Conservation (phyloP, 2,113 vertebrate species). For the Micromys minutus region DNA sequence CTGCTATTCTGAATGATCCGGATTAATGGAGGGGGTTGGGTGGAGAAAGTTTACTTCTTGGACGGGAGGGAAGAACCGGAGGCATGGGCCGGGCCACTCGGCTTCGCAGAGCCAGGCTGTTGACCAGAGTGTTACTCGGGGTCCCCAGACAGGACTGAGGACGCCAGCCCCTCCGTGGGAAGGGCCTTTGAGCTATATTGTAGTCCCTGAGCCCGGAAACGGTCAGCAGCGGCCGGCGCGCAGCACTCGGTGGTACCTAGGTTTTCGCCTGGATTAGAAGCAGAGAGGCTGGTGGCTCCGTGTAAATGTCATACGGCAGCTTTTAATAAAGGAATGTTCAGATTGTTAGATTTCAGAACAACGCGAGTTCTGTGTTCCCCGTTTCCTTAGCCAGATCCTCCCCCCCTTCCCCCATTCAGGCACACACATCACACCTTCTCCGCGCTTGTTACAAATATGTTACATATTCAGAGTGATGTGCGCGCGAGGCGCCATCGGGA, state of each 20-base stretch:
- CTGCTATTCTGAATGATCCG: slow-evolving; percentile 61
- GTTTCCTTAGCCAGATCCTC: neutral
- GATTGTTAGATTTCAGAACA: slow-evolving; percentile 82
- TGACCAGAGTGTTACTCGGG: neutral
- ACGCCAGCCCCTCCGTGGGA: neutral
- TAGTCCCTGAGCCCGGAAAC: neutral
- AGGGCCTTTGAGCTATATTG: neutral
- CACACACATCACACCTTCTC: slow-evolving; percentile 18
- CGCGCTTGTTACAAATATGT: slow-evolving; percentile 15
- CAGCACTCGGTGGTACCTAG: slow-evolving; percentile 70
- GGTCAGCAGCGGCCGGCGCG: neutral
- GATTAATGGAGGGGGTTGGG: neutral
- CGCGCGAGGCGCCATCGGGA: slow-evolving; percentile 5
- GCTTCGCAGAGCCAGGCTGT: neutral
- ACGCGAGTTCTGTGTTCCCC: slow-evolving; percentile 56
- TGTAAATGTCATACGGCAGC: slow-evolving; percentile 87
- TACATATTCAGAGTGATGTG: slow-evolving; percentile 48
- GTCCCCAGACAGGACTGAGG: rapidly evolving
- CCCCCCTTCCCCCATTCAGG: neutral
- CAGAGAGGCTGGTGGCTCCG: slow-evolving; percentile 82
- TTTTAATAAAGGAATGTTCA: slow-evolving; percentile 87
- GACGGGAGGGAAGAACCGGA: neutral
- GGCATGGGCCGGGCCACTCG: rapidly evolving
- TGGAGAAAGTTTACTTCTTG: slow-evolving; percentile 83
- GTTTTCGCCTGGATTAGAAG: slow-evolving; percentile 83